A percentile compares a stretch with the other conserved stretches of the same genome.
phyloP scores from a whole-genome alignment of 2,888 invertebrate genomes.

The Aspidapion aeneum region DNA sequence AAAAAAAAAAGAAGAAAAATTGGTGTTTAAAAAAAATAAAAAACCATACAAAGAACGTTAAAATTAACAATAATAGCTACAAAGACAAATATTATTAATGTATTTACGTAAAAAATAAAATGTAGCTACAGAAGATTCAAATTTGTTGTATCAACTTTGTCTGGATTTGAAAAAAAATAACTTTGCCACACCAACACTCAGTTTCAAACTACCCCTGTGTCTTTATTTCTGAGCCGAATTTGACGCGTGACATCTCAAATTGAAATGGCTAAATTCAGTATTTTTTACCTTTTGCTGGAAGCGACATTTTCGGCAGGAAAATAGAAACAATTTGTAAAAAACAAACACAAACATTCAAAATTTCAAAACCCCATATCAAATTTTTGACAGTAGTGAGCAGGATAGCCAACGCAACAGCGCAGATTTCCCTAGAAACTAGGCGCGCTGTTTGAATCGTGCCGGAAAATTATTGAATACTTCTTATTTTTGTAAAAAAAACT shows the following conservation, averaged over 20 bases:
- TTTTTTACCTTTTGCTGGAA: slow-evolving; percentile 35
- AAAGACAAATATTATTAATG: not conserved
- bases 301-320: slow-evolving; percentile 33
- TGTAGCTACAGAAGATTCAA: slow-evolving; percentile 9
- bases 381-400: slow-evolving; percentile 32
- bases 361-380: slow-evolving; percentile 43
- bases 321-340: slow-evolving; percentile 27
- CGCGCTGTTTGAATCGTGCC: not conserved
- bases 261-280: not conserved
- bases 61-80: too few relatives aligned
- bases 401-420: slow-evolving; percentile 21
- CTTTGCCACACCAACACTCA: slow-evolving; percentile 30
- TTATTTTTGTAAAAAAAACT: not conserved
- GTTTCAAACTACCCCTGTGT: slow-evolving; percentile 20
- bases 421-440: not conserved
- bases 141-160: slow-evolving; percentile 17
- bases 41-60: too few relatives aligned
- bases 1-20: too few relatives aligned
- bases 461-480: not conserved
- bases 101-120: not conserved
- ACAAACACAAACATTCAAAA: slow-evolving; percentile 30
- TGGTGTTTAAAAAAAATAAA: too few relatives aligned
- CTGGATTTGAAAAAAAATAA: slow-evolving; percentile 24
- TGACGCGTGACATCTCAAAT: not conserved
- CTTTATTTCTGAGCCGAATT: not conserved